Evolutionary conservation across 2,797 vertebrate species (phyloP).

Genomic region (Fundulus diaphanus): DNA sequence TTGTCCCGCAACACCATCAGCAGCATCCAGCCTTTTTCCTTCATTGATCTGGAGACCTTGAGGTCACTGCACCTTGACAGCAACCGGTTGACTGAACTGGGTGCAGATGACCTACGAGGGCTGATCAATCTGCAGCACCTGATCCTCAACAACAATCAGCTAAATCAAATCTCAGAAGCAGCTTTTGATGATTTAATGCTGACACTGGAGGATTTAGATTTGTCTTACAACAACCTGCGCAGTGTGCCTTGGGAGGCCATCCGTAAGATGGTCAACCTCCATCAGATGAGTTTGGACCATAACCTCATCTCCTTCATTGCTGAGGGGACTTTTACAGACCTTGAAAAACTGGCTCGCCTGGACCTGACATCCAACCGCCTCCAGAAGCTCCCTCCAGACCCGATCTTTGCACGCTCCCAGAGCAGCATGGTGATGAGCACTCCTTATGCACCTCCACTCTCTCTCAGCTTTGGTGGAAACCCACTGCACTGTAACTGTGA

Average conservation of each 20-base stretch:
- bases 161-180: conserved; percentile 86
- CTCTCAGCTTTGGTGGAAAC: conserved; percentile 96
- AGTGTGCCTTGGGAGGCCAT: conserved; percentile 95
- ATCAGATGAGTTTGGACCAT: conserved; percentile 97
- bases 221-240: conserved; percentile 96
- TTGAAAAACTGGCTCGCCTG: conserved; percentile 94
- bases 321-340: conserved; percentile 94
- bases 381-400: conserved; percentile 96
- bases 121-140: conserved; percentile 96
- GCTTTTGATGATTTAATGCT: conserved; percentile 92
- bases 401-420: conserved; percentile 94
- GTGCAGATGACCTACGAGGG: conserved; percentile 91
- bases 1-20: conserved; percentile 97
- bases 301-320: conserved; percentile 92
- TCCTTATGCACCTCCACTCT: conserved; percentile 89
- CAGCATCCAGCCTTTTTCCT: conserved; percentile 94
- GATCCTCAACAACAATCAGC: conserved; percentile 98
- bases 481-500: conserved; percentile 98
- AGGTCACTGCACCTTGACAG: conserved; percentile 95
- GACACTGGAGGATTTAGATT: conserved; percentile 95
- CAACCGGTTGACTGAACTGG: conserved; percentile 92
- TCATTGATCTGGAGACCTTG: conserved; percentile 94
- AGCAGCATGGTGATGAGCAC: conserved; percentile 83
- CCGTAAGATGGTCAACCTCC: conserved; percentile 94
- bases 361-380: conserved; percentile 97